A percentile compares a stretch with the other conserved stretches of the same genome.
phyloP scores from a whole-genome alignment of 2,797 vertebrate genomes.

The Argentina silus region DNA sequence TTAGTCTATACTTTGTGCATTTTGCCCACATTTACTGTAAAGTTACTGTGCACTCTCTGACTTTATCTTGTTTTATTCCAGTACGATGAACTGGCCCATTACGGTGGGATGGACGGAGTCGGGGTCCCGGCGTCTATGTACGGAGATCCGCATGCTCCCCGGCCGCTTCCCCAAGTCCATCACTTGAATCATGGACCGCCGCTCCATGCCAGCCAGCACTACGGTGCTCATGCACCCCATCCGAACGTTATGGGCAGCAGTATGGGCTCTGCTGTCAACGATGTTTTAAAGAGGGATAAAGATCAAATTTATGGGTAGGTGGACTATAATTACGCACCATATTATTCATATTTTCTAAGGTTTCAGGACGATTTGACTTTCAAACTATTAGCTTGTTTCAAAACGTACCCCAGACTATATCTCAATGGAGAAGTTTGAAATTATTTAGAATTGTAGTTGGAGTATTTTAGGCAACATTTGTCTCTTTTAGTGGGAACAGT shows the following conservation, averaged over 20 bases:
- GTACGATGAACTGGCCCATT: conserved; percentile 99
- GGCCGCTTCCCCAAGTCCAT: conserved; percentile 98
- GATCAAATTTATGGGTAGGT: conserved; percentile 99
- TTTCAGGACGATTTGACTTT: conserved; percentile 32
- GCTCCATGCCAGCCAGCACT: conserved; percentile 98
- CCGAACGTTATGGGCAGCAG: conserved; percentile 98
- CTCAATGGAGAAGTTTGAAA: conserved; percentile 42
- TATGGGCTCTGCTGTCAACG: conserved; percentile 99
- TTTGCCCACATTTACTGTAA: conserved; percentile 42
- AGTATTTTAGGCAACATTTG: too few species aligned
- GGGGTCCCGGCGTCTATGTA: conserved; percentile 98
- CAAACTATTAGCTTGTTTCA: neutral
- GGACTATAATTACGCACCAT: conserved; percentile 39
- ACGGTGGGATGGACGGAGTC: conserved; percentile 99
- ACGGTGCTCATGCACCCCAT: conserved; percentile 97
- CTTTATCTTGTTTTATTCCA: conserved; percentile 78
- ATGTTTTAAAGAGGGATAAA: conserved; percentile 99
- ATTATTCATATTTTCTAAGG: neutral
- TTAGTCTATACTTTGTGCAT: conserved; percentile 32
- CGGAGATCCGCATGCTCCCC: conserved; percentile 96
- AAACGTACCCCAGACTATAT: neutral
- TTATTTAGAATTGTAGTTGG: conserved; percentile 31
- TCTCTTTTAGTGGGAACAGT: too few species aligned
- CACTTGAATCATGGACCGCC: conserved; percentile 99
- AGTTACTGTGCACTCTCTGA: conserved; percentile 54